A percentile compares a stretch with the other conserved stretches of the same genome.
These are phyloP conservation scores for Aphelocoma coerulescens DNA, from an alignment of 2,113 vertebrate species.

Conservation along the genomic window DNA sequence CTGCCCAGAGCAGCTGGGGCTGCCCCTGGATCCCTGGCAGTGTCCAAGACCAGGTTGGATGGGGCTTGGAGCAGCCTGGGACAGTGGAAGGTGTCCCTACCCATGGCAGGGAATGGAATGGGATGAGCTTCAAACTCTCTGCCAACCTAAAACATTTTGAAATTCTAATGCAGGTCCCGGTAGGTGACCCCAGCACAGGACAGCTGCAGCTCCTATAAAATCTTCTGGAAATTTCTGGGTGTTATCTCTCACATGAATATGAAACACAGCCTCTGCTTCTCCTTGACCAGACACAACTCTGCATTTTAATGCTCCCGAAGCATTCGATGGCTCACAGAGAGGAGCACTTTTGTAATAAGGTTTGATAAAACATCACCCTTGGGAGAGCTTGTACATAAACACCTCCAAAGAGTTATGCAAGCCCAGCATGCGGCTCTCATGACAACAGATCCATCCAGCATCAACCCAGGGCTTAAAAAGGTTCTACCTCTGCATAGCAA, in stretches of 20 bases:
- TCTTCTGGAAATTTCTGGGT: not conserved
- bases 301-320: slow-evolving; percentile 24
- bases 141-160: not conserved
- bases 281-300: not conserved
- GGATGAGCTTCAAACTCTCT: fast-evolving
- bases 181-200: not conserved
- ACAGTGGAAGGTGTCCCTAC: not conserved
- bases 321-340: not conserved
- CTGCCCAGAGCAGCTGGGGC: not conserved
- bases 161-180: not conserved
- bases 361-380: slow-evolving; percentile 54
- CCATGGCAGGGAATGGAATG: not conserved
- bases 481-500: not conserved
- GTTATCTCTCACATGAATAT: not conserved
- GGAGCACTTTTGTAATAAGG: not conserved
- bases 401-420: slow-evolving; percentile 24
- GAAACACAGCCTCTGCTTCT: not conserved
- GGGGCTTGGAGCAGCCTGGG: not conserved
- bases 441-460: not conserved
- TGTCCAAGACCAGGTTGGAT: fast-evolving
- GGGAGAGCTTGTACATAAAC: slow-evolving; percentile 24
- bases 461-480: not conserved
- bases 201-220: not conserved
- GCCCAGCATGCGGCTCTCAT: not conserved
- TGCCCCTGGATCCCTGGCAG: not conserved